These are phyloP conservation scores for Schizopygopsis pylzovi DNA, from an alignment of 2,797 vertebrate species.

Conservation along the genomic window DNA sequence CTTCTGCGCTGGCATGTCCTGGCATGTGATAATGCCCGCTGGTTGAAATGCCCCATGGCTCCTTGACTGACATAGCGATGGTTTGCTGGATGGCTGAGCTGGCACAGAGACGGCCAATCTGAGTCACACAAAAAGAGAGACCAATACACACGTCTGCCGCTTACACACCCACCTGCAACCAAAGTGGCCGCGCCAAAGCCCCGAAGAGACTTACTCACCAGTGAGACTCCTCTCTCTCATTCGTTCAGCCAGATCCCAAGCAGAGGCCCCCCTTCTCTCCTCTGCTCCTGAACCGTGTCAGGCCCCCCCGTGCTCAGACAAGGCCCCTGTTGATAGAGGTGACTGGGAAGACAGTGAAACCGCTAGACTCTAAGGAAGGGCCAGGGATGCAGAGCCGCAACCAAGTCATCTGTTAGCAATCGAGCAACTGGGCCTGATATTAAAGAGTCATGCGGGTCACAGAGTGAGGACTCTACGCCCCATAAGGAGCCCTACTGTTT, in stretches of 20 bases:
- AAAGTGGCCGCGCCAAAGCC: slow-evolving; percentile 65
- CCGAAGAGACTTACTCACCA: slow-evolving; percentile 78
- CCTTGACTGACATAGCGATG: slow-evolving; percentile 48
- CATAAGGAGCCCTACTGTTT: slow-evolving; percentile 42
- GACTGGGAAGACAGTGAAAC: slow-evolving; percentile 33
- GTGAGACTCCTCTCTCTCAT: slow-evolving; percentile 66
- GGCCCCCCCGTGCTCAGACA: slow-evolving; percentile 31
- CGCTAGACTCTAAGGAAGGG: slow-evolving; percentile 19
- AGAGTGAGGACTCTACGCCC: slow-evolving; percentile 26
- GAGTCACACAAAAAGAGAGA: slow-evolving; percentile 58
- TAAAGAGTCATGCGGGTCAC: slow-evolving; percentile 41
- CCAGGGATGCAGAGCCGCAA: slow-evolving; percentile 19
- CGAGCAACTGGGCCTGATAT: slow-evolving; percentile 20
- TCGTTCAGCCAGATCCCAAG: slow-evolving; percentile 44
- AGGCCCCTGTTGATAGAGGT: slow-evolving; percentile 34
- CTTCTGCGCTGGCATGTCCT: slow-evolving; percentile 66
- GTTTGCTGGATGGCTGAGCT: slow-evolving; percentile 53
- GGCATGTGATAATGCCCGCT: slow-evolving; percentile 31
- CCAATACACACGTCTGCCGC: slow-evolving; percentile 51
- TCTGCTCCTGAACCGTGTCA: slow-evolving; percentile 9
- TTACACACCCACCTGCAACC: slow-evolving; percentile 77
- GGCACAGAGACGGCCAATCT: slow-evolving; percentile 43
- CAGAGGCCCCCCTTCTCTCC: slow-evolving; percentile 14
- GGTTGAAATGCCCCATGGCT: slow-evolving; percentile 43
- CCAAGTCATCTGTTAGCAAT: slow-evolving; percentile 50